phyloP scores from a whole-genome alignment of 23 tunicate species.

The Clavelina lepadiformis region DNA sequence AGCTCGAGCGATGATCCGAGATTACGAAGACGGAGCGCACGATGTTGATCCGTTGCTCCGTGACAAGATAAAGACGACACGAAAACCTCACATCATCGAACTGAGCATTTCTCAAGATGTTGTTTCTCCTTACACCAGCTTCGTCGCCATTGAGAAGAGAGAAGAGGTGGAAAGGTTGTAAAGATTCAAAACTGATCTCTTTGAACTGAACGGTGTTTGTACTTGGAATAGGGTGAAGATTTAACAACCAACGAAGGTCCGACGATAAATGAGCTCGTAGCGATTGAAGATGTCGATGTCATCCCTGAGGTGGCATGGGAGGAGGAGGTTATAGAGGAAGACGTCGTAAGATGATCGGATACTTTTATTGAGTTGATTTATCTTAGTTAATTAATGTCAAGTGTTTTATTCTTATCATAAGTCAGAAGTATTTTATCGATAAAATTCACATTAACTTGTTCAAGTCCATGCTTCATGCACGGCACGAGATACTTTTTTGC shows the following conservation, averaged over 20 bases:
- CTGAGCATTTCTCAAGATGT: constrained; percentile 52
- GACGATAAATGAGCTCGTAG: constrained; percentile 17
- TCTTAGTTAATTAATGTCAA: too few relatives aligned
- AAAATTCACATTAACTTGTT: neutral
- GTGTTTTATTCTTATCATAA: too few relatives aligned
- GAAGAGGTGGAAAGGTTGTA: constrained; percentile 12
- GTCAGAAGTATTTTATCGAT: too few relatives aligned
- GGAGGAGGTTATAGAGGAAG: constrained; percentile 14
- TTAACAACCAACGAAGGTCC: constrained; percentile 22
- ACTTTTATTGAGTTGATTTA: neutral
- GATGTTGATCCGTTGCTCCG: constrained; percentile 36
- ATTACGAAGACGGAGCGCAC: constrained; percentile 44
- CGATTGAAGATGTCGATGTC: constrained; percentile 18
- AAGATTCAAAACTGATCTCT: neutral
- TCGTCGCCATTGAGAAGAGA: constrained; percentile 75
- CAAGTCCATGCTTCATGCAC: neutral
- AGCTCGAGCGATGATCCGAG: constrained; percentile 58
- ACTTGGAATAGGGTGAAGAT: constrained; percentile 15
- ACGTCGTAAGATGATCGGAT: neutral
- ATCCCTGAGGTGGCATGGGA: constrained; percentile 44
- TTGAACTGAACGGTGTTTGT: neutral
- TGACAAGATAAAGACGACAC: constrained; percentile 17
- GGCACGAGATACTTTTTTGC: too few relatives aligned
- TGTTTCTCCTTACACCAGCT: constrained; percentile 66
- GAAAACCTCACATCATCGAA: constrained; percentile 41